Evolutionary conservation across 2,888 invertebrate species (phyloP), one percentile per base, ranked within the genome.

Genomic region (Trisateles emortualis): DNA sequence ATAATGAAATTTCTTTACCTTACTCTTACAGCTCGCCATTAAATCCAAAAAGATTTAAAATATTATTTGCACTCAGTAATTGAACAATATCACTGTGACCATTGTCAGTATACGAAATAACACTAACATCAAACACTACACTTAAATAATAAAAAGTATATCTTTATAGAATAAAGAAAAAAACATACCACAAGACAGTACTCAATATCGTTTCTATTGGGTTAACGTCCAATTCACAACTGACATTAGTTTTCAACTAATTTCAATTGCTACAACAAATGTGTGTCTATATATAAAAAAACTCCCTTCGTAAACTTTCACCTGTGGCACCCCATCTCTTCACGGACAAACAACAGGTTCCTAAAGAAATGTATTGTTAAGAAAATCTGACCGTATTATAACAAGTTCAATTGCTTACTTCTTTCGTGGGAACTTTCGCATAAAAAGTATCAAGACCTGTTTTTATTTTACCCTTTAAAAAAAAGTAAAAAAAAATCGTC

Each of bases 341-440:
- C 26, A 39, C 32, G 43, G 45, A 58, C 46, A 51, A 59, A 41
- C 26, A 60, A 71, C 77, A 66, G 64, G 74, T 77, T 70, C 57
- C 38, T 52, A 17, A 43, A 55, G 50, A 52, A 63, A 68, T 46
- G 52, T 56, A 51, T 63, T 57, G 33, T 49, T 59, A 39, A 16
- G 33, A 4, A 56, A 59, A 66, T 60, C 61, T 62, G 60, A 50
- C 51, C 58, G 29, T 24, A 39, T 61, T 55, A 26, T 51, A 76
- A 69, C 74, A 65, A 46, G 70, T 74, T 51, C 43, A 50, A 41
- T 30, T 43, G 42, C 0, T 52, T 43, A 44, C 0, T 52, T 22
- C 11, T 47, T 26, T 55, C 73, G 69, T 78, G 76, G 55, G 78
- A 78, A 74, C 48, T 47, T 51, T 14, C 13, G 40, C 45, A 42